phyloP scores from a whole-genome alignment of 1,140 invertebrate genomes.

The Hesperophylax magnus region DNA sequence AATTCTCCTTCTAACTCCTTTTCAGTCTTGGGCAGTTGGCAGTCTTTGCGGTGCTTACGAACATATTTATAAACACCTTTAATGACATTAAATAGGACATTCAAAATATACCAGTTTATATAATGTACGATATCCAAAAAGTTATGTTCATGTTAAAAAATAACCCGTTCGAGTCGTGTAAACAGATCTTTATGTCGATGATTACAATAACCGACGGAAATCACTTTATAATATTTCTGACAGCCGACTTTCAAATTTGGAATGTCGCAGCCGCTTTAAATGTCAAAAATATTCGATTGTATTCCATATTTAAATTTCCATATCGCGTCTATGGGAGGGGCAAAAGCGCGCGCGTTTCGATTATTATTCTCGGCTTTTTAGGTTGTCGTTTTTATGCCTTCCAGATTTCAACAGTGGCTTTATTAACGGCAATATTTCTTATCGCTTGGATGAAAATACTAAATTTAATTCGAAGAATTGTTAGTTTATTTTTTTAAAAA shows the following conservation, averaged over 20 bases:
- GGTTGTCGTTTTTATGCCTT: background rate
- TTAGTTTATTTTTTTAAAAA: too few species aligned
- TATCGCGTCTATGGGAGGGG: slow-evolving; percentile 34
- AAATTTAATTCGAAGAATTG: too few species aligned
- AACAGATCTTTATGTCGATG: slow-evolving; percentile 1
- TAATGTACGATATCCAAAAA: too few species aligned
- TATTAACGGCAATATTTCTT: too few species aligned
- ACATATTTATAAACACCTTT: too few species aligned
- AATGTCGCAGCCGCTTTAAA: slow-evolving; percentile 37
- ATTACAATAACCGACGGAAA: slow-evolving; percentile 10
- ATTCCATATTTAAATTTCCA: slow-evolving; percentile 40
- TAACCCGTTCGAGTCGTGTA: background rate
- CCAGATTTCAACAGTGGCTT: background rate
- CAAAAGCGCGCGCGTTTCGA: slow-evolving; percentile 36
- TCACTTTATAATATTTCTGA: slow-evolving; percentile 34
- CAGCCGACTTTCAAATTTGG: slow-evolving; percentile 35
- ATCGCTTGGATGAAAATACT: too few species aligned
- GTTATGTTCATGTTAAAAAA: background rate
- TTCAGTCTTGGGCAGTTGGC: too few species aligned
- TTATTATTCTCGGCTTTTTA: slow-evolving; percentile 13
- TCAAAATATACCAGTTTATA: too few species aligned
- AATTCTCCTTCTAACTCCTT: too few species aligned
- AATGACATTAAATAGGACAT: too few species aligned
- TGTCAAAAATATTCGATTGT: slow-evolving; percentile 42
- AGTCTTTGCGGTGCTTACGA: too few species aligned